Evolutionary conservation across 2,797 vertebrate species (phyloP).

Genomic region (Oreortyx pictus): DNA sequence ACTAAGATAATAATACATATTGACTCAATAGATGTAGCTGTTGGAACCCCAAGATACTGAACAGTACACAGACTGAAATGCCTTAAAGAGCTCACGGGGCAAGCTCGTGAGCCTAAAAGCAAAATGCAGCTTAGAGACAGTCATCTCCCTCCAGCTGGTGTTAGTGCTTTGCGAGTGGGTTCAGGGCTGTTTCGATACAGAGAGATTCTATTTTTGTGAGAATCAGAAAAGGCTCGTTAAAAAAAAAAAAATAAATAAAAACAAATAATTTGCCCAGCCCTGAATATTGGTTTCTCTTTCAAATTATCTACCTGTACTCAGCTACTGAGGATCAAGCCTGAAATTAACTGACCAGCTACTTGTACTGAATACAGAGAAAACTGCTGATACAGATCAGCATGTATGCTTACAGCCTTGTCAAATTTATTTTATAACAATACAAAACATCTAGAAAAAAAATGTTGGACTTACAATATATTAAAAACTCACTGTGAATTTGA

Average conservation of each 20-base stretch:
- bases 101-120: background rate
- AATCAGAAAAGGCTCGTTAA: background rate
- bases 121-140: background rate
- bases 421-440: background rate
- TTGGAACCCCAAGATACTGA: background rate
- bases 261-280: background rate
- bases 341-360: background rate
- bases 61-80: background rate
- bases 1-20: background rate
- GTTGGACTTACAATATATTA: background rate
- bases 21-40: background rate
- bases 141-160: background rate
- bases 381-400: background rate
- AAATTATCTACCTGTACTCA: background rate
- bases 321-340: background rate
- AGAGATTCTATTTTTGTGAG: background rate
- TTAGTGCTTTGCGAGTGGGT: background rate
- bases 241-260: no score
- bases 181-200: background rate
- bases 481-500: background rate
- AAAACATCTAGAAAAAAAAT: background rate
- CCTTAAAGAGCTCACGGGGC: background rate
- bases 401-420: background rate
- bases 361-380: background rate
- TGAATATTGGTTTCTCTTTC: background rate